Evolutionary conservation across 1,140 invertebrate species (phyloP).

Genomic region (Hylaeus anthracinus): DNA sequence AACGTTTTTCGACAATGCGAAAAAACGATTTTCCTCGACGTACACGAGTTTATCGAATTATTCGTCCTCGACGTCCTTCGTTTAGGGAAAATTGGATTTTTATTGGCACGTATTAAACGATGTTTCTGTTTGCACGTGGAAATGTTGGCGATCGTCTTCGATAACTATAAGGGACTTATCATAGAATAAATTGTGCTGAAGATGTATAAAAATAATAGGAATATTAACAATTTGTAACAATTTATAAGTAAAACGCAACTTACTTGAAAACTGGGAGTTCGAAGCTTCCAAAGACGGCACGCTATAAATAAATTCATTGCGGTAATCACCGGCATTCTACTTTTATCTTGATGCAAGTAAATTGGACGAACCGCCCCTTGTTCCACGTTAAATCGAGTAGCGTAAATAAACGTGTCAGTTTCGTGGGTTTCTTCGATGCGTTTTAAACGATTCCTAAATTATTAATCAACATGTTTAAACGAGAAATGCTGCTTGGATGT

Average conservation of each 20-base stretch:
- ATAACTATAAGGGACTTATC: neutral
- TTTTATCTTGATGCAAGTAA: neutral
- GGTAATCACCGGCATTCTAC: constrained; percentile 20
- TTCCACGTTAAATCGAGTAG: neutral
- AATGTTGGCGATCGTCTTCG: neutral
- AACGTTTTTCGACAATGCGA: no score
- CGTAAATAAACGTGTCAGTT: constrained; percentile 18
- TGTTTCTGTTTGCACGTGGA: no score
- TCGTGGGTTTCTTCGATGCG: no score
- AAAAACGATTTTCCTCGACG: neutral
- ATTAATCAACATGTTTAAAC: neutral
- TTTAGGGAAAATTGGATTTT: neutral
- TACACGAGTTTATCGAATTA: neutral
- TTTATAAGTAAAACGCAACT: neutral
- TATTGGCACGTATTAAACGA: neutral
- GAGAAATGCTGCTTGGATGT: neutral
- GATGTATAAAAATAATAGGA: no score
- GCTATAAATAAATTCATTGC: constrained; percentile 35
- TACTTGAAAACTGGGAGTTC: constrained; percentile 5
- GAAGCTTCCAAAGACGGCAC: constrained; percentile 10
- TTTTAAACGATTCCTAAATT: neutral
- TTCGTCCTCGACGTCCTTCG: neutral
- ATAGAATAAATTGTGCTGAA: no score
- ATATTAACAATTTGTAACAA: no score
- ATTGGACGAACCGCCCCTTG: neutral